Conservation (phyloP, 2,797 vertebrate genomes). For the Brachyalestes nurse region DNA sequence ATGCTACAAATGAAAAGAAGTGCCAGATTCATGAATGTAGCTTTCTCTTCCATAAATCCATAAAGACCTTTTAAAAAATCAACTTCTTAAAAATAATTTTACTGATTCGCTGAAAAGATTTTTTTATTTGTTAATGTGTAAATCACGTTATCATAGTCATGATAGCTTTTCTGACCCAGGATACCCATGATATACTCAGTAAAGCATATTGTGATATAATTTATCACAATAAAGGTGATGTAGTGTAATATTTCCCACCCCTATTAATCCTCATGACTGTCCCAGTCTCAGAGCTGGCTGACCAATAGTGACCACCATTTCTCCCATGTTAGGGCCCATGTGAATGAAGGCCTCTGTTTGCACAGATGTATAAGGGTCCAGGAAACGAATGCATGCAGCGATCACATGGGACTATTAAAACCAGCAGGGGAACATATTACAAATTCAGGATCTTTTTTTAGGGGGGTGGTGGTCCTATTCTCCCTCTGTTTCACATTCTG, state of each 20-base stretch:
- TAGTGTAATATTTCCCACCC: neutral
- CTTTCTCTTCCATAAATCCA: too few relatives aligned
- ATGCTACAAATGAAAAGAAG: too few relatives aligned
- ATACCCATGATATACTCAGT: too few relatives aligned
- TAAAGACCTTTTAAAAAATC: too few relatives aligned
- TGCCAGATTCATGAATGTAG: too few relatives aligned
- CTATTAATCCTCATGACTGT: neutral
- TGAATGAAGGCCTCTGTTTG: slow-evolving; percentile 70
- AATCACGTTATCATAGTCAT: too few relatives aligned
- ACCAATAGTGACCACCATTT: slow-evolving; percentile 57
- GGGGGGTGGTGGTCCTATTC: slow-evolving; percentile 8
- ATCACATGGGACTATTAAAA: slow-evolving; percentile 59
- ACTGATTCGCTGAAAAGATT: too few relatives aligned
- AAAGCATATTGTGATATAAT: too few relatives aligned
- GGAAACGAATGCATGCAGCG: slow-evolving; percentile 56
- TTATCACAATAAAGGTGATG: neutral
- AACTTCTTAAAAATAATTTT: too few relatives aligned
- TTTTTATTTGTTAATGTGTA: too few relatives aligned
- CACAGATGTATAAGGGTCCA: slow-evolving; percentile 55
- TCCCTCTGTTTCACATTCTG: slow-evolving; percentile 25
- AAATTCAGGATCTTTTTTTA: slow-evolving; percentile 14
- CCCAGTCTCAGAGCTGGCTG: slow-evolving; percentile 33
- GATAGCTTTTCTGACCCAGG: too few relatives aligned
- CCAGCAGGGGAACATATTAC: slow-evolving; percentile 59
- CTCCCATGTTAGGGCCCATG: slow-evolving; percentile 49